Percentiles rank a stretch among this genome's conserved stretches.
Conservation (phyloP, 1,140 invertebrate species). For the Psix sp. region DNA sequence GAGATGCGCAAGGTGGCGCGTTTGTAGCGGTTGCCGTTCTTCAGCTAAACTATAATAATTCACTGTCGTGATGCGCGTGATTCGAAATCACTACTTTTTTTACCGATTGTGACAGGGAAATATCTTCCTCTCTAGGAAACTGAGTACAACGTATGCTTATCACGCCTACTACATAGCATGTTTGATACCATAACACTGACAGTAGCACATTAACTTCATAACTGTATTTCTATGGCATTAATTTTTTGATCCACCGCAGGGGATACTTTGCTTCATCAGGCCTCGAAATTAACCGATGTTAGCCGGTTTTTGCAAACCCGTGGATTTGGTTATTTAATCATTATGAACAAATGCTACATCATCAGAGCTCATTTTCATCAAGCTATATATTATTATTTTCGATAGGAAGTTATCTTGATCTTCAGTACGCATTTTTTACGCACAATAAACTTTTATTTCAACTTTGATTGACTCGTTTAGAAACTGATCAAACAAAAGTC, state of each 20-base stretch:
- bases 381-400: constrained; percentile 17
- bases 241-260: constrained; percentile 25
- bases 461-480: no score
- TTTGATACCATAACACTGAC: constrained; percentile 48
- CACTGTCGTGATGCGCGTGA: constrained; percentile 53
- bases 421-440: no score
- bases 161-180: constrained; percentile 46
- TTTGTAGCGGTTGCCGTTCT: constrained; percentile 35
- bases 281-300: constrained; percentile 18
- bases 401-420: no score
- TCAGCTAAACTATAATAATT: constrained; percentile 51
- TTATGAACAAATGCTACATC: constrained; percentile 12
- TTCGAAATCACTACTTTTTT: constrained; percentile 53
- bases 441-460: no score
- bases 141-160: constrained; percentile 52
- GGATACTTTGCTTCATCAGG: constrained; percentile 27
- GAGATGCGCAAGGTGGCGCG: constrained; percentile 22
- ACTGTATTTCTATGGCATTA: constrained; percentile 46
- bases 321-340: constrained; percentile 23
- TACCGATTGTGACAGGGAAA: constrained; percentile 47
- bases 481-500: no score
- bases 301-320: constrained; percentile 16
- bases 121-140: constrained; percentile 45
- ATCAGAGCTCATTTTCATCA: constrained; percentile 13
- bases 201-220: constrained; percentile 56